These are phyloP conservation scores for Montipora sp. DNA, from an alignment of 64 coral and sea anemone species.

Conservation along the genomic window DNA sequence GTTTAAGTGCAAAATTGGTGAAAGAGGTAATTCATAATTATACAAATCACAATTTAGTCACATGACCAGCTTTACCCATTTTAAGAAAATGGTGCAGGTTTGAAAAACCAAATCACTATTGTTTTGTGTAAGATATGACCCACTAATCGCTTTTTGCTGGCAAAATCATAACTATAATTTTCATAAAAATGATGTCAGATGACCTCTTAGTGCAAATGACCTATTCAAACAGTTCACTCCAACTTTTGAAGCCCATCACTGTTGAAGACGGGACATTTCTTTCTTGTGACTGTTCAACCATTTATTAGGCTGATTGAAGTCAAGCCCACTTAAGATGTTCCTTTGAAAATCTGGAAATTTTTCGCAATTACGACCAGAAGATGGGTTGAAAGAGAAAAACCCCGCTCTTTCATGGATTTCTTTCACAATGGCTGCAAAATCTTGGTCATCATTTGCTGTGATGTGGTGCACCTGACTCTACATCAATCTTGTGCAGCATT, in stretches of 20 bases:
- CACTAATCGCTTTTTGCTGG: too few relatives aligned
- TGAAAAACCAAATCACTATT: neutral
- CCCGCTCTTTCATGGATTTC: conserved; percentile 3
- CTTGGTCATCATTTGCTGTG: neutral
- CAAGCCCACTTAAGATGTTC: conserved; percentile 18
- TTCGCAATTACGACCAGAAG: neutral
- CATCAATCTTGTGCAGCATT: conserved; percentile 4
- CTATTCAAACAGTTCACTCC: neutral
- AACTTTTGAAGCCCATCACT: neutral
- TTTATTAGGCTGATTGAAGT: conserved; percentile 8
- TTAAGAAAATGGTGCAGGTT: neutral
- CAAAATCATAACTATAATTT: too few relatives aligned
- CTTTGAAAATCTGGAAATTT: conserved; percentile 10
- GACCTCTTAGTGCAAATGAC: neutral
- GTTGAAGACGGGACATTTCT: neutral
- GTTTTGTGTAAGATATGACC: too few relatives aligned
- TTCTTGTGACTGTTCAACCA: conserved; percentile 40
- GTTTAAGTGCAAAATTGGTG: too few relatives aligned
- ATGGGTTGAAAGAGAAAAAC: neutral
- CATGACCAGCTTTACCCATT: neutral
- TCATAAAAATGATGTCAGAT: neutral
- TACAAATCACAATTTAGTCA: neutral
- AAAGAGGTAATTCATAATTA: too few relatives aligned
- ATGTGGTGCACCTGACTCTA: neutral
- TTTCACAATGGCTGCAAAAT: neutral